Conservation (phyloP, 2,113 vertebrate species). For the Scolopax mira region DNA sequence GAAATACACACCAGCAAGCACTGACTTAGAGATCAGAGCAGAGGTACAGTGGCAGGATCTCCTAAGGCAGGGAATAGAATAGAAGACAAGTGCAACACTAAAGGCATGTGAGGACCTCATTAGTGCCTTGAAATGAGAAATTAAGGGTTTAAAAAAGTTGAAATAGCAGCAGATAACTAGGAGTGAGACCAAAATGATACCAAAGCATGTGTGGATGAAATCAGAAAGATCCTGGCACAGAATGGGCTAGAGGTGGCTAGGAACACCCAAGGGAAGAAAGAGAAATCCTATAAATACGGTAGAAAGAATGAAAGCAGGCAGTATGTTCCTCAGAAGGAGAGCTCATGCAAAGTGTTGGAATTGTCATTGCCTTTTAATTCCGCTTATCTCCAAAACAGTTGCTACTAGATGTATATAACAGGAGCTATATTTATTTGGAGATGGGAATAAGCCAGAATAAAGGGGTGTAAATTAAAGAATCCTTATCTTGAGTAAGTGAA, state of each 20-base stretch:
- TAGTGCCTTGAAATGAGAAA: slow-evolving; percentile 1
- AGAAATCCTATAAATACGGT: neutral
- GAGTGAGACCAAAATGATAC: neutral
- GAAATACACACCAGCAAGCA: neutral
- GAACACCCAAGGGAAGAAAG: neutral
- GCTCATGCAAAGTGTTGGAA: neutral
- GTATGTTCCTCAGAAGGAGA: neutral
- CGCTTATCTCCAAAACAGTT: neutral
- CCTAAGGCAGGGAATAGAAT: neutral
- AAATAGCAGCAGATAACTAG: neutral
- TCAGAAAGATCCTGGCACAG: neutral
- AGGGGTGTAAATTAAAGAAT: neutral
- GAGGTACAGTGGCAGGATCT: neutral
- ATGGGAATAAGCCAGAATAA: neutral
- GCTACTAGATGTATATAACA: neutral
- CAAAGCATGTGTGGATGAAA: neutral
- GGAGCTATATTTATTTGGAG: neutral
- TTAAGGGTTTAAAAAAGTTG: neutral
- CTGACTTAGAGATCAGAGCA: neutral
- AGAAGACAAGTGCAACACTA: neutral
- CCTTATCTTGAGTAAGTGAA: neutral
- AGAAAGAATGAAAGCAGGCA: neutral
- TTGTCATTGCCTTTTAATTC: neutral
- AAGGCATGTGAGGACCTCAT: neutral
- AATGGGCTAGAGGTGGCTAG: neutral